These are phyloP conservation scores for Holotrichia oblita DNA, from an alignment of 1,140 invertebrate genomes.

Conservation along the genomic window DNA sequence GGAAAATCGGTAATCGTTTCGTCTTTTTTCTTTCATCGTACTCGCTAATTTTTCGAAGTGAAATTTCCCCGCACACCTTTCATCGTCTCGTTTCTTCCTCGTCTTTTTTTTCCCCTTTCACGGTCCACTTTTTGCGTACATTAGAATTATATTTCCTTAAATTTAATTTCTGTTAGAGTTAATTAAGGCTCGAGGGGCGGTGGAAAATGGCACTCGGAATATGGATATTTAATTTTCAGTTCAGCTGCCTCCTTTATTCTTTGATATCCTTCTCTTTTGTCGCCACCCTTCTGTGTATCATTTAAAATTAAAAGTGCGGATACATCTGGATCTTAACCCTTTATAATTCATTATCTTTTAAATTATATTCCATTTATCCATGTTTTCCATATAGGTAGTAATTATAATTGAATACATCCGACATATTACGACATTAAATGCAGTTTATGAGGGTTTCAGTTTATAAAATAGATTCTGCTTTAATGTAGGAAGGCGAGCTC, in stretches of 20 bases:
- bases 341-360: too few relatives aligned
- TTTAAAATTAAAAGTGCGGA: too few relatives aligned
- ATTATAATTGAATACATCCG: too few relatives aligned
- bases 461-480: not conserved
- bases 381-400: too few relatives aligned
- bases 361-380: too few relatives aligned
- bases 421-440: not conserved
- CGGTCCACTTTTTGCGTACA: not conserved
- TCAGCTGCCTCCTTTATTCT: not conserved
- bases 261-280: not conserved
- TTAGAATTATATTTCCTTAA: conserved; percentile 8
- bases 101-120: not conserved
- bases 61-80: too few relatives aligned
- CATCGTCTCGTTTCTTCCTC: not conserved
- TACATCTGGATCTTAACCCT: too few relatives aligned
- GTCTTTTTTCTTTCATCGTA: not conserved
- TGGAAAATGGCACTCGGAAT: not conserved
- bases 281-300: not conserved
- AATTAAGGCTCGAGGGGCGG: not conserved
- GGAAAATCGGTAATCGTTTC: too few relatives aligned
- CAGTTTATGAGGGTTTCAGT: not conserved
- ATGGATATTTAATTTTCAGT: not conserved
- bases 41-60: too few relatives aligned
- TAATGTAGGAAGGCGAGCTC: not conserved
- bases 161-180: too few relatives aligned